phyloP scores from a whole-genome alignment of 2,888 invertebrate species.

The Salticus scenicus region DNA sequence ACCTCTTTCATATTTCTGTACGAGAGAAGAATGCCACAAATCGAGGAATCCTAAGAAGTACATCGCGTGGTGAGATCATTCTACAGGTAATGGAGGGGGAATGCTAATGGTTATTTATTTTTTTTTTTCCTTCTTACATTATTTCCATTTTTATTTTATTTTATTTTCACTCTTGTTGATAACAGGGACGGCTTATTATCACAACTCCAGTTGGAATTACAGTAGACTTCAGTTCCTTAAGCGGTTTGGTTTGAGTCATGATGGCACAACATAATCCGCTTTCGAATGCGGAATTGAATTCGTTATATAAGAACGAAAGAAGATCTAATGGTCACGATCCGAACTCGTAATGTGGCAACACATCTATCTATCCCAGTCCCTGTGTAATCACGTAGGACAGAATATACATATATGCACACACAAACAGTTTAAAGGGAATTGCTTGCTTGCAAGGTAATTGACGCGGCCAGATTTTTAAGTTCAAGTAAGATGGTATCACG shows the following conservation, averaged over 20 bases:
- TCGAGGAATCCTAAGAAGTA: constrained; percentile 48
- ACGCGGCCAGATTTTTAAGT: not conserved
- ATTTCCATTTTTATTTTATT: not conserved
- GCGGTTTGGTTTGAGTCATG: constrained; percentile 48
- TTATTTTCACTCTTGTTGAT: not conserved
- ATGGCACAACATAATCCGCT: constrained; percentile 28
- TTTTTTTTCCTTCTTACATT: too few species aligned
- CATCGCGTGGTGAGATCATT: constrained; percentile 66
- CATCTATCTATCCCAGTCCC: not conserved
- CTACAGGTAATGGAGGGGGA: constrained; percentile 58
- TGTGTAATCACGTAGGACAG: constrained; percentile 11
- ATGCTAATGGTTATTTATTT: constrained; percentile 65
- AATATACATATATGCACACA: not conserved
- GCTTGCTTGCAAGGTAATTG: not conserved
- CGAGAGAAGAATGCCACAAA: constrained; percentile 43
- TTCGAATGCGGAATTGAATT: constrained; percentile 38
- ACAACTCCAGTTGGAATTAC: constrained; percentile 27
- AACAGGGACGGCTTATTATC: constrained; percentile 48
- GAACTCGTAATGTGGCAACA: constrained; percentile 13
- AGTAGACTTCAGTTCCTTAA: constrained; percentile 29
- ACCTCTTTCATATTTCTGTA: too few species aligned
- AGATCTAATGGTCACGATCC: constrained; percentile 44
- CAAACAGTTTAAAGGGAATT: not conserved
- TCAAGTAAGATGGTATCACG: not conserved
- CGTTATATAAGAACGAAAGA: not conserved